These are phyloP conservation scores for Electrona antarctica DNA, from an alignment of 2,113 vertebrate genomes.

Conservation along the genomic window DNA sequence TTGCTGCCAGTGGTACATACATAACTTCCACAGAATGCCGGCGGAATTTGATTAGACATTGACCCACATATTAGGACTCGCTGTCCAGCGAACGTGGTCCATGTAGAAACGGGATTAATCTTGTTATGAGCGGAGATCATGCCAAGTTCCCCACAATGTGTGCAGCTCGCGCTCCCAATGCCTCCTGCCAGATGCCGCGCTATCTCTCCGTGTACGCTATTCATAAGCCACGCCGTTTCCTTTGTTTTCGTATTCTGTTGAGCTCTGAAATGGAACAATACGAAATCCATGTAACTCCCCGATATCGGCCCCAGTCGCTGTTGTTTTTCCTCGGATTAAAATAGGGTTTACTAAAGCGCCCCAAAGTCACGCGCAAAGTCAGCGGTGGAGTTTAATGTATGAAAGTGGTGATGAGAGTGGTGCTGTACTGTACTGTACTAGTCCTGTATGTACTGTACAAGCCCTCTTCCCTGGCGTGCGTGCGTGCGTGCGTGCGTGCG, in stretches of 20 bases:
- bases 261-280: constrained; percentile 48
- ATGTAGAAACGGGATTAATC: constrained; percentile 68
- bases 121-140: constrained; percentile 57
- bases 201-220: constrained; percentile 42
- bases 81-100: constrained; percentile 46
- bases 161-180: constrained; percentile 48
- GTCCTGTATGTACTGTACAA: too few relatives aligned
- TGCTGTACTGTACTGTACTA: too few relatives aligned
- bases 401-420: neutral
- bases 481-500: too few relatives aligned
- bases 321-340: constrained; percentile 40
- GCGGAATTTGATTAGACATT: constrained; percentile 52
- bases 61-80: constrained; percentile 37
- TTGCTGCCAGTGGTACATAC: constrained; percentile 16
- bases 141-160: constrained; percentile 67
- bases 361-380: constrained; percentile 46
- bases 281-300: neutral
- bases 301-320: constrained; percentile 35
- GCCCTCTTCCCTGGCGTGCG: too few relatives aligned
- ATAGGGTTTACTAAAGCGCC: constrained; percentile 23
- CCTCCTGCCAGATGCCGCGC: constrained; percentile 60
- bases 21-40: neutral
- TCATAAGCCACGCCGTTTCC: constrained; percentile 20
- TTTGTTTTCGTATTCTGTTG: constrained; percentile 24
- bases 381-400: constrained; percentile 3